Conservation (phyloP, 2,113 vertebrate genomes). For the Pseudolaguvia tuberculata region DNA sequence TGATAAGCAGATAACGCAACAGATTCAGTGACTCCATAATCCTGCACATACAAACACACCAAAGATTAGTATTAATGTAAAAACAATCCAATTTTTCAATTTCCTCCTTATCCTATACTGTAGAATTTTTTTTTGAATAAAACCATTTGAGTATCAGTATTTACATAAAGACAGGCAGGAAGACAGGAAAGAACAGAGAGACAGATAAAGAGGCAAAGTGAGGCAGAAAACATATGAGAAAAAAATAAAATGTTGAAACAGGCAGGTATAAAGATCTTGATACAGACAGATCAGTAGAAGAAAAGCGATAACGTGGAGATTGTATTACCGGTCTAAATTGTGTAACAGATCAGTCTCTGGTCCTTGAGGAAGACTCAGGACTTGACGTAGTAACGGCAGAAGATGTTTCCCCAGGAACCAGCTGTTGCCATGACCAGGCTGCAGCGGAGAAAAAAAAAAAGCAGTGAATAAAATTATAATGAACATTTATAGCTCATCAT, state of each 20-base stretch:
- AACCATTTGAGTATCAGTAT: neutral
- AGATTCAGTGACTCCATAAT: constrained; percentile 94
- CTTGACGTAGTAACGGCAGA: constrained; percentile 78
- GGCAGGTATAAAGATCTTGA: too few species aligned
- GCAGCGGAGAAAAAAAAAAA: neutral
- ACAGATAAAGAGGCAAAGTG: neutral
- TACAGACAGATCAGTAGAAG: neutral
- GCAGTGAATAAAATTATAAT: neutral
- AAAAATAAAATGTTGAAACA: too few species aligned
- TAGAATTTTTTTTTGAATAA: too few species aligned
- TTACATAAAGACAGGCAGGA: neutral
- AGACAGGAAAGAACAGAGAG: neutral
- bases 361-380: constrained; percentile 82
- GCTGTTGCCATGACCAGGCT: constrained; percentile 67
- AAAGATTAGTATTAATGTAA: neutral
- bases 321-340: constrained; percentile 82
- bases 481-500: neutral
- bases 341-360: constrained; percentile 93
- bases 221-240: neutral
- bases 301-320: neutral
- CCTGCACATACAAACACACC: constrained; percentile 59
- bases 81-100: neutral
- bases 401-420: constrained; percentile 86
- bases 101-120: neutral
- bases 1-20: constrained; percentile 87